These are phyloP conservation scores for Autographa pulchrina DNA, from an alignment of 2,888 invertebrate species.

Conservation along the genomic window DNA sequence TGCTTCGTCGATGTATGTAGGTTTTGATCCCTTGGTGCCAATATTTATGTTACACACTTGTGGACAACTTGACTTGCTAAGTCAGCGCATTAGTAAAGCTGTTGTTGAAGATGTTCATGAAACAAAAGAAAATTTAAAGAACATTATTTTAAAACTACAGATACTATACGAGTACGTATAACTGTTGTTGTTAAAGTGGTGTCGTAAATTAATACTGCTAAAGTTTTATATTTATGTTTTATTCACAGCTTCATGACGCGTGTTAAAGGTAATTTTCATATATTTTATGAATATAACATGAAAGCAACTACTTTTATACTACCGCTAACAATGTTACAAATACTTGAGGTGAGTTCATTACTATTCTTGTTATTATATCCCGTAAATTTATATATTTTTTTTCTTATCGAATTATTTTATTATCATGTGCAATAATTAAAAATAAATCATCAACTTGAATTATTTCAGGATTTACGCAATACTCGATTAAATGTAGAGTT, in stretches of 20 bases:
- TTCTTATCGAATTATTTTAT: too few relatives aligned
- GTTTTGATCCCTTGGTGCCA: conserved; percentile 80
- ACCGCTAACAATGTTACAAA: conserved; percentile 75
- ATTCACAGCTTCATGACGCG: conserved; percentile 68
- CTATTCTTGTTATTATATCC: not conserved
- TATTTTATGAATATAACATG: conserved; percentile 77
- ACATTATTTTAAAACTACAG: conserved; percentile 71
- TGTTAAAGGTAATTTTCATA: conserved; percentile 65
- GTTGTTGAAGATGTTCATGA: conserved; percentile 59
- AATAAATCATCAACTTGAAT: not conserved
- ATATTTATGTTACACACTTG: conserved; percentile 78
- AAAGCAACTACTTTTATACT: conserved; percentile 75
- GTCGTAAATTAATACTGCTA: not conserved
- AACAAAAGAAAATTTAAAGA: conserved; percentile 65
- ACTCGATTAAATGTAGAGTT: conserved; percentile 73
- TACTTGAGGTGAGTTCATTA: conserved; percentile 68
- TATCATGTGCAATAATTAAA: not conserved
- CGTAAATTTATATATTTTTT: conserved; percentile 7
- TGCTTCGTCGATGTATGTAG: conserved; percentile 68
- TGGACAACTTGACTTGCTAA: conserved; percentile 76
- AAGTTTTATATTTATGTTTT: not conserved
- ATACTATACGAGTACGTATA: conserved; percentile 70
- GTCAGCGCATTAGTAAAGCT: conserved; percentile 64
- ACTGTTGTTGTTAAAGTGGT: not conserved
- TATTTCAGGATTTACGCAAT: conserved; percentile 69